Percentiles rank a stretch among this genome's conserved stretches.
These are phyloP conservation scores for Mercenaria mercenaria DNA, from an alignment of 1,140 invertebrate genomes.

Conservation along the genomic window DNA sequence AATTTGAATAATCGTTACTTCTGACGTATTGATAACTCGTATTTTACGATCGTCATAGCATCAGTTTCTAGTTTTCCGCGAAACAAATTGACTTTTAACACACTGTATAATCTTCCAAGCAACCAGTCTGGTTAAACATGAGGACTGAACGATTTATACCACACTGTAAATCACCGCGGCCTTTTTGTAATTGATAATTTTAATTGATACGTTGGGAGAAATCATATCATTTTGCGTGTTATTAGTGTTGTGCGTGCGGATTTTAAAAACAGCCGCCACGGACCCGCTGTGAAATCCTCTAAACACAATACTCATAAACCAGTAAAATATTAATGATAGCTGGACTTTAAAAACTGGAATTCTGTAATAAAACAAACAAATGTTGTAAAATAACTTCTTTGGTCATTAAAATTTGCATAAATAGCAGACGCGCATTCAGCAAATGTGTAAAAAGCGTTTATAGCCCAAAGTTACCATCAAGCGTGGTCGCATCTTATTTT, in stretches of 20 bases:
- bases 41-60: background rate
- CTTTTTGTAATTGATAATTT: conserved; percentile 52
- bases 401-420: conserved; percentile 15
- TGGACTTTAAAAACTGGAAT: conserved; percentile 12
- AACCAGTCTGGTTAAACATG: background rate
- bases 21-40: conserved; percentile 6
- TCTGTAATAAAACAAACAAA: conserved; percentile 42
- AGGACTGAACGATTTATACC: conserved; percentile 5
- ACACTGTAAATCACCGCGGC: conserved; percentile 19
- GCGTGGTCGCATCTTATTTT: background rate
- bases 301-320: conserved; percentile 8
- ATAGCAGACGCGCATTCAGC: conserved; percentile 38
- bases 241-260: conserved; percentile 18
- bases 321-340: background rate
- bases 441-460: background rate
- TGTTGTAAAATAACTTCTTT: conserved; percentile 34
- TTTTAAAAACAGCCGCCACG: background rate
- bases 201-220: conserved; percentile 45
- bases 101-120: background rate
- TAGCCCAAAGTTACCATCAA: background rate
- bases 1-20: conserved; percentile 15
- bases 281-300: conserved; percentile 1
- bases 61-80: background rate
- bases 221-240: conserved; percentile 49
- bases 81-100: conserved; percentile 39